A percentile compares a stretch with the other conserved stretches of the same genome.
Evolutionary conservation across 2,797 vertebrate genomes (phyloP).

Genomic region (Hippoglossus hippoglossus): DNA sequence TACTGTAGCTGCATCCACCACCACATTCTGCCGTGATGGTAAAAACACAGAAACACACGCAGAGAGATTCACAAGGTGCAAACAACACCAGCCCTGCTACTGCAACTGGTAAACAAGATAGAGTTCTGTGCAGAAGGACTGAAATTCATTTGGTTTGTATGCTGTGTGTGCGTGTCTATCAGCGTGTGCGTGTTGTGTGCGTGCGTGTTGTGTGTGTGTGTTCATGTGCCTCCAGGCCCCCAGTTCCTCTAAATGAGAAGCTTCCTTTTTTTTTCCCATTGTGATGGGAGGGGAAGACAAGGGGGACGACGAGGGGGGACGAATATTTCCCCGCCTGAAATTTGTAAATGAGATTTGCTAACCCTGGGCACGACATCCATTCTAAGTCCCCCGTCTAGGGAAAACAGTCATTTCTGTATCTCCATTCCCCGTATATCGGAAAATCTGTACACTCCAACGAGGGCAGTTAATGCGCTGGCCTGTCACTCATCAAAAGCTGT

Average conservation of each 20-base stretch:
- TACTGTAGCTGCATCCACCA: no score
- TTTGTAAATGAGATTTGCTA: slow-evolving; percentile 75
- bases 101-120: neutral
- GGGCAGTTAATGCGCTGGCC: slow-evolving; percentile 18
- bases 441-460: slow-evolving; percentile 37
- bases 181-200: slow-evolving; percentile 9
- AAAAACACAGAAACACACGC: neutral
- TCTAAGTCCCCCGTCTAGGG: slow-evolving; percentile 27
- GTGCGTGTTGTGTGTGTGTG: slow-evolving; percentile 11
- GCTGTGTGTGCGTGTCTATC: slow-evolving; percentile 9
- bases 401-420: slow-evolving; percentile 48
- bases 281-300: slow-evolving; percentile 37
- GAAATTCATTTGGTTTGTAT: slow-evolving; percentile 13
- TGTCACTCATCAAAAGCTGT: slow-evolving; percentile 42
- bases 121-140: neutral
- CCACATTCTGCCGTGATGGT: no score
- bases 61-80: neutral
- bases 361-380: slow-evolving; percentile 60
- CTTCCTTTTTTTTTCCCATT: slow-evolving; percentile 41
- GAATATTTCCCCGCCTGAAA: slow-evolving; percentile 51
- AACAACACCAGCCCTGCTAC: neutral
- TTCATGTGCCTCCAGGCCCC: slow-evolving; percentile 41
- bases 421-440: slow-evolving; percentile 29
- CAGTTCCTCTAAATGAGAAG: slow-evolving; percentile 55
- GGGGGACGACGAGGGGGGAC: slow-evolving; percentile 19